phyloP scores from a whole-genome alignment of 2,113 vertebrate species.

The Haliaeetus leucogaster region DNA sequence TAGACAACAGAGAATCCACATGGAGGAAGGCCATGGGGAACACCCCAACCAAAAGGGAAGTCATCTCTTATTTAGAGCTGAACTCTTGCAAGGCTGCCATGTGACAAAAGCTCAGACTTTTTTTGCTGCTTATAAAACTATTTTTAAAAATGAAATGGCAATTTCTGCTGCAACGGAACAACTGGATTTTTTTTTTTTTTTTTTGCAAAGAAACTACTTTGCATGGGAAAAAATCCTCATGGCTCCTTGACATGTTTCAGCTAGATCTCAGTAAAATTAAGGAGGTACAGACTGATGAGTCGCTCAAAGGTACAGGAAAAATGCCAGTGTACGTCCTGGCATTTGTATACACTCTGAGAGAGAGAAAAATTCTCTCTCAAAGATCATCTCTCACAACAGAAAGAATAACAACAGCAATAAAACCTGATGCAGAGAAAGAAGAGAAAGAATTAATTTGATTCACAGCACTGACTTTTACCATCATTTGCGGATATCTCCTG shows the following conservation, averaged over 20 bases:
- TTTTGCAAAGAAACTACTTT: slow-evolving; percentile 42
- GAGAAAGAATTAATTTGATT: not conserved
- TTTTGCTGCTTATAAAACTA: not conserved
- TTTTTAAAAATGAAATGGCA: not conserved
- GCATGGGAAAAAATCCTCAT: slow-evolving; percentile 62
- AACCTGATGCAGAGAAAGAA: not conserved
- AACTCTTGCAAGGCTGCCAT: not conserved
- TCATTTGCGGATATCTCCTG: rapidly evolving
- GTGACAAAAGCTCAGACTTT: not conserved
- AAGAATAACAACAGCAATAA: not conserved
- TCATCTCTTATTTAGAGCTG: not conserved
- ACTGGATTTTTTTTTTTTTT: not conserved
- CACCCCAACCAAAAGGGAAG: not conserved
- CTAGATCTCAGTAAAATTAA: slow-evolving; percentile 63
- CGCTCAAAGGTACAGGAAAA: slow-evolving; percentile 64
- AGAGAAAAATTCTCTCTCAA: not conserved
- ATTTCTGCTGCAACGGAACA: slow-evolving; percentile 15
- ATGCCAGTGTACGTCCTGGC: slow-evolving; percentile 62
- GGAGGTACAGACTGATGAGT: slow-evolving; percentile 60
- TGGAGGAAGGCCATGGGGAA: not conserved
- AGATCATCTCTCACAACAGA: not conserved
- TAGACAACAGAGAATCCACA: not conserved
- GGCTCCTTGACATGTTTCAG: slow-evolving; percentile 60
- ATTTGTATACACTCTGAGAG: slow-evolving; percentile 1
- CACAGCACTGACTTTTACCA: not conserved